Conservation (phyloP, 2,888 invertebrate genomes). For the Microctonus hyperodae region DNA sequence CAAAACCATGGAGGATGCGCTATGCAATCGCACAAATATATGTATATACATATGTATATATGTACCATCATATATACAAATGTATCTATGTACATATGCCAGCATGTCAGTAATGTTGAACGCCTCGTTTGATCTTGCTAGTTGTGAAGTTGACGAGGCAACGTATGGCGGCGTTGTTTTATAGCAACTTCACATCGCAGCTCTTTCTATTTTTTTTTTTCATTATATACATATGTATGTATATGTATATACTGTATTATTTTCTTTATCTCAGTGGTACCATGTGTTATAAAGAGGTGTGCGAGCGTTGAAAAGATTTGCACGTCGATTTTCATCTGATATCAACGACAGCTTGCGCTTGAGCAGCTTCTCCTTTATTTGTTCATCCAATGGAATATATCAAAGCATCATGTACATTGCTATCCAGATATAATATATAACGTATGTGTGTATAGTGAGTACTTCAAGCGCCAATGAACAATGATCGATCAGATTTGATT, state of each 20-base stretch:
- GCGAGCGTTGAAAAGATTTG: background rate
- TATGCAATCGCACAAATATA: background rate
- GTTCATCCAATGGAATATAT: conserved; percentile 3
- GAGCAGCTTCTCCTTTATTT: conserved; percentile 1
- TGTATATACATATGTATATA: background rate
- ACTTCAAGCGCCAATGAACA: background rate
- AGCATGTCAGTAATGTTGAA: conserved; percentile 20
- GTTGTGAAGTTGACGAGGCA: conserved; percentile 35
- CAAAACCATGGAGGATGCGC: background rate
- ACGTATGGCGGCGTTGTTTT: conserved; percentile 25
- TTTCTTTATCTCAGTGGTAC: background rate
- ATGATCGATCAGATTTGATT: conserved; percentile 4
- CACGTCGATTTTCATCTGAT: conserved; percentile 13
- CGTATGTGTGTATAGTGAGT: background rate
- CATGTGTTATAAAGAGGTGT: background rate
- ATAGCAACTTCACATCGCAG: background rate
- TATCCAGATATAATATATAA: conserved; percentile 1
- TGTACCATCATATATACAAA: too few species aligned
- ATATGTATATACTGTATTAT: too few species aligned
- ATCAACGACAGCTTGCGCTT: conserved; percentile 10
- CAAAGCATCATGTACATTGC: conserved; percentile 2
- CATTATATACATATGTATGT: background rate
- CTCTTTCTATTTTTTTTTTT: background rate
- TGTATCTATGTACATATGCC: background rate
- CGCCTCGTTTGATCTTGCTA: conserved; percentile 28